phyloP scores from a whole-genome alignment of 2,888 invertebrate species.

The Cinara cedri region DNA sequence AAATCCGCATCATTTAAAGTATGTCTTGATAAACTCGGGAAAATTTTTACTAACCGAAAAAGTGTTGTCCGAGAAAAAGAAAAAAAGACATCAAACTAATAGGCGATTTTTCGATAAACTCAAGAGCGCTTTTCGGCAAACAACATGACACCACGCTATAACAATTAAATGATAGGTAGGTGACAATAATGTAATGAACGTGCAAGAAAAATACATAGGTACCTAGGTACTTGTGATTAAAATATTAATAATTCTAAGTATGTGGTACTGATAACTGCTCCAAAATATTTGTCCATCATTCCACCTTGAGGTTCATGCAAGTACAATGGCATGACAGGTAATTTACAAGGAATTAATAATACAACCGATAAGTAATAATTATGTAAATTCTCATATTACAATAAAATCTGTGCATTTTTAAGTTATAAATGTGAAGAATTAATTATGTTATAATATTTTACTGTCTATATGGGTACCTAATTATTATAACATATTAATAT shows the following conservation, averaged over 20 bases:
- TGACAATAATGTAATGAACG: conserved; percentile 1
- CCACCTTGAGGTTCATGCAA: background rate
- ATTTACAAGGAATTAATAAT: background rate
- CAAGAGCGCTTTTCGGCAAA: background rate
- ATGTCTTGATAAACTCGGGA: no score
- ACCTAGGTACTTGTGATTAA: no score
- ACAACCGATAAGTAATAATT: background rate
- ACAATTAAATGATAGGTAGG: conserved; percentile 19
- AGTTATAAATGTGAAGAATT: no score
- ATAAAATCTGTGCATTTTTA: background rate
- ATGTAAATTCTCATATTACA: conserved; percentile 11
- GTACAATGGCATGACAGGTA: background rate
- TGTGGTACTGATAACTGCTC: background rate
- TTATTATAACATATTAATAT: no score
- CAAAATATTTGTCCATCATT: background rate
- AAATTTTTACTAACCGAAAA: no score
- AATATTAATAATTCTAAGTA: no score
- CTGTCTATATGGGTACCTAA: no score
- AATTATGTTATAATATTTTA: no score
- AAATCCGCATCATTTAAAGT: no score
- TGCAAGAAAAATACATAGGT: background rate
- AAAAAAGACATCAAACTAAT: no score
- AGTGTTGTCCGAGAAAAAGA: no score
- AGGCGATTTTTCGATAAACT: no score
- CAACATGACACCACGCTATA: conserved; percentile 18